A percentile compares a stretch with the other conserved stretches of the same genome.
Conservation (phyloP, 1,140 invertebrate genomes). For the Diprion similis region DNA sequence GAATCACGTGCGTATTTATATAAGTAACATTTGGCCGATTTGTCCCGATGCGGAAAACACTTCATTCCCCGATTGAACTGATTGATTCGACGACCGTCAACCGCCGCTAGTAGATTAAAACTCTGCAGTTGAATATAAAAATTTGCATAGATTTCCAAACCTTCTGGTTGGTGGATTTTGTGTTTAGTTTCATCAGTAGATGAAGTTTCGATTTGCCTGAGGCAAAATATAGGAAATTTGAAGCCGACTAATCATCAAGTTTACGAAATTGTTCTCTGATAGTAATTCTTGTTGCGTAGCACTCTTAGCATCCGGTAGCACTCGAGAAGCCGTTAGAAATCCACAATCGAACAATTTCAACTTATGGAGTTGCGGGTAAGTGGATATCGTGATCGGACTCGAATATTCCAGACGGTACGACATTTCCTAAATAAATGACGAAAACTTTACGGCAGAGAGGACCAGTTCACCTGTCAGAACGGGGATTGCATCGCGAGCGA, state of each 20-base stretch:
- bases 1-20: no score
- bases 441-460: not conserved
- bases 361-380: not conserved
- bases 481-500: constrained; percentile 50
- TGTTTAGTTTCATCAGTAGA: no score
- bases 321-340: not conserved
- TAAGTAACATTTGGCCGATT: no score
- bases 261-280: not conserved
- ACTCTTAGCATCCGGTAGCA: not conserved
- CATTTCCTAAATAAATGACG: not conserved
- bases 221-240: not conserved
- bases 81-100: no score
- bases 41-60: no score
- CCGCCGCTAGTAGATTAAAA: no score
- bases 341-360: not conserved
- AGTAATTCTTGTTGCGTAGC: not conserved
- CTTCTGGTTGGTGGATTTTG: no score
- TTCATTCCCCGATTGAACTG: no score
- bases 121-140: no score
- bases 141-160: no score
- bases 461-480: constrained; percentile 47
- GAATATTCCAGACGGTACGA: not conserved
- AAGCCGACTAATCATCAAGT: not conserved
- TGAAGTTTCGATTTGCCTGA: no score
- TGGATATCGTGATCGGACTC: not conserved